Base-by-base conservation (phyloP, 2,888 invertebrate genomes). In the Carabus problematicus region DNA sequence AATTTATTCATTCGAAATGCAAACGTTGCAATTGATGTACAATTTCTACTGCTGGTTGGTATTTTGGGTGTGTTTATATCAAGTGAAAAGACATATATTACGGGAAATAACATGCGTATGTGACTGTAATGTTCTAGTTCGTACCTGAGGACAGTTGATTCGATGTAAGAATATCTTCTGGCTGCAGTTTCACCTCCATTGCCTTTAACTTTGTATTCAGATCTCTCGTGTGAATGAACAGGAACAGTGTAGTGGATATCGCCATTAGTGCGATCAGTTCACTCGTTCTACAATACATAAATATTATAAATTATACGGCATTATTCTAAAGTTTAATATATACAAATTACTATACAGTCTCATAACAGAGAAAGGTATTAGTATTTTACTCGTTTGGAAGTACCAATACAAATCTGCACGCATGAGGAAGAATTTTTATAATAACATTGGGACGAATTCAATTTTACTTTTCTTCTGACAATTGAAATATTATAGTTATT, bases 161-260 rank as follows among this genome's bases (percentile, higher is more conserved):
- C 8, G 82, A 81, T 55, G 84, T 81, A 69, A 83, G 76, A 71
- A 86, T 84, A 73, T 86, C 86, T 69, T 88, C 88, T 49, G 89
- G 88, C 76, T 89, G 89, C 73, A 92, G 85, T 78, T 87, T 87
- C 60, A 90, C 88, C 81, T 93, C 90, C 91, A 93, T 93, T 80
- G 92, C 90, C 72, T 88, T 88, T 73, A 94, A 85, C 80, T 91
- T 89, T 72, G 91, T 91, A 84, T 91, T 92, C 71, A 94, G 84
- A 79, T 92, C 92, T 75, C 92, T 85, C 61, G 93, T 94, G 84
- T 94, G 94, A 73, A 94, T 85, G 82, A 93, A 93, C 76, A 94
- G 87, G 82, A 94, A 93, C 76, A 94, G 84, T 1, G 93, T 93
- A 76, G 92, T 91, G 56, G 93, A 93, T 72, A 94, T 88, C 41